Conservation (phyloP, 2,797 vertebrate species). For the Hephaestus fuliginosus region DNA sequence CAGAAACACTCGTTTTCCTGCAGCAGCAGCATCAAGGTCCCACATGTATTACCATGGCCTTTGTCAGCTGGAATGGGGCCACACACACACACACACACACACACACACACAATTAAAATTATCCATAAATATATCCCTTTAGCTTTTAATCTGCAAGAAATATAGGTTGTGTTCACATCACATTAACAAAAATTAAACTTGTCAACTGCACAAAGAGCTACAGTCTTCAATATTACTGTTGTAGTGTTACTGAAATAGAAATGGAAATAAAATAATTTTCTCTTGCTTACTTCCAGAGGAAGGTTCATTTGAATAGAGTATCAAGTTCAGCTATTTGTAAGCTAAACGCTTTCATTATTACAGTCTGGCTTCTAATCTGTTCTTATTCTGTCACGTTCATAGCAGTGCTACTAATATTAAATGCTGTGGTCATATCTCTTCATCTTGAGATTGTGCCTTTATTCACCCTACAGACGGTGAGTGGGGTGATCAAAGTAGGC, state of each 20-base stretch:
- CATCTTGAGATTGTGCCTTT: slow-evolving; percentile 1
- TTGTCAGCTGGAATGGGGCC: slow-evolving; percentile 30
- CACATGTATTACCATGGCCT: slow-evolving; percentile 28
- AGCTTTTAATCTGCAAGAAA: slow-evolving; percentile 16
- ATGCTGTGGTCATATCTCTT: background rate
- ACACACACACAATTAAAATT: background rate
- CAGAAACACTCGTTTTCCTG: slow-evolving; percentile 44
- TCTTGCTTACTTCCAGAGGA: background rate
- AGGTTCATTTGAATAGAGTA: background rate
- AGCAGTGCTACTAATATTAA: background rate
- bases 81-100: slow-evolving; percentile 17
- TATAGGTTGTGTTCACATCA: background rate
- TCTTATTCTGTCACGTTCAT: slow-evolving; percentile 16
- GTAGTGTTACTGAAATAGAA: background rate
- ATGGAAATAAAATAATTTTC: background rate
- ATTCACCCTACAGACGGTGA: background rate
- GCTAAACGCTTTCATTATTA: slow-evolving; percentile 12
- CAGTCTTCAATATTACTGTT: background rate
- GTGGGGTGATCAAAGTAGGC: slow-evolving; percentile 9
- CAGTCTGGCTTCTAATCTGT: background rate
- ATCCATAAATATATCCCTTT: slow-evolving; percentile 15
- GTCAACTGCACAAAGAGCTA: slow-evolving; percentile 3
- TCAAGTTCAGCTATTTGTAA: background rate
- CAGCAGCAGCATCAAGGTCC: slow-evolving; percentile 46
- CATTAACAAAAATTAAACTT: slow-evolving; percentile 3